Percentiles rank a stretch among this genome's conserved stretches.
These are phyloP conservation scores for Lasioglossum morio DNA, from an alignment of 2,888 invertebrate genomes.

Conservation along the genomic window DNA sequence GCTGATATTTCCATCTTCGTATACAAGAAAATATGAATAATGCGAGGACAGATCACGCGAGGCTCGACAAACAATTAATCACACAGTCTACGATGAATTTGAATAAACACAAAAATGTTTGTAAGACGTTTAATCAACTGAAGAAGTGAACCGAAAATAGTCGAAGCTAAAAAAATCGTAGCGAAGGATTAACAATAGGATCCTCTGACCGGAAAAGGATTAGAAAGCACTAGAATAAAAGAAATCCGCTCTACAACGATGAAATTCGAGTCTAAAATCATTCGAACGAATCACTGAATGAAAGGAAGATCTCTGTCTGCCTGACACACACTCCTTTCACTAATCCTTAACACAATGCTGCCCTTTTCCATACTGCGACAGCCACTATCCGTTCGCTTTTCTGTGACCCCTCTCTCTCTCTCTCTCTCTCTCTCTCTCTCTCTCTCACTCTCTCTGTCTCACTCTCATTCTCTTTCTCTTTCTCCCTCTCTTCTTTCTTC, in stretches of 20 bases:
- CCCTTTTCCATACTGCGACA: constrained; percentile 33
- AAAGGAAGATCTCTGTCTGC: constrained; percentile 33
- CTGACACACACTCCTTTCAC: constrained; percentile 38
- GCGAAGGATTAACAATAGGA: background rate
- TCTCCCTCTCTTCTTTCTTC: background rate
- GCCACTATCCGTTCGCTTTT: constrained; percentile 32
- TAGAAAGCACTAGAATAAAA: constrained; percentile 4
- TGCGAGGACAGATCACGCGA: background rate
- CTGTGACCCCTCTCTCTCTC: background rate
- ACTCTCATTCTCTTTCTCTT: background rate
- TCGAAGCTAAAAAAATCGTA: background rate
- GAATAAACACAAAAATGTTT: background rate
- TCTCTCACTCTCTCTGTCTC: background rate
- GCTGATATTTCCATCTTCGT: background rate
- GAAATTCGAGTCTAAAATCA: constrained; percentile 23
- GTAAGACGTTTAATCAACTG: background rate
- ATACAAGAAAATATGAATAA: background rate
- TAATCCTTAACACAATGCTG: constrained; percentile 33
- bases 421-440: background rate
- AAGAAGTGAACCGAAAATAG: background rate
- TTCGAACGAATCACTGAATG: constrained; percentile 35
- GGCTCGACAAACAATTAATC: background rate
- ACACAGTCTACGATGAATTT: background rate
- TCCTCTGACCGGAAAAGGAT: too few relatives aligned
- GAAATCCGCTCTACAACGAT: background rate